Base-by-base conservation (phyloP, 1,140 invertebrate species). In the Lepidurus couesii region DNA sequence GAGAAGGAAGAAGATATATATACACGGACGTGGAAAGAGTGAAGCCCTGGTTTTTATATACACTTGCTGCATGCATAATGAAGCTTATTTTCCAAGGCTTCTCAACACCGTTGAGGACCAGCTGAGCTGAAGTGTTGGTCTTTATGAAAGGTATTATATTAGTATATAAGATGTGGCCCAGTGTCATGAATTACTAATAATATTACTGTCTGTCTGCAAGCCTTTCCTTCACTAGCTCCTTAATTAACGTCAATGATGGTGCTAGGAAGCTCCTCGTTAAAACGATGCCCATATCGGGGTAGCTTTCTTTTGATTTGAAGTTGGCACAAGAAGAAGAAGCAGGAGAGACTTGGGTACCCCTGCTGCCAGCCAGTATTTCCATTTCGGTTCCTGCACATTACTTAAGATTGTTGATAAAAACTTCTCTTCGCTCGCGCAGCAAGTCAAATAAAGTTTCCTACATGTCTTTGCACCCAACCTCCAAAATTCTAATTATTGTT, bases 71-170 rank as follows among this genome's bases (percentile, higher is more conserved):
- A 65, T 65, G 53, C 53, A 65, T 65, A 65, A 65, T 65, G 16
- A 65, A 65, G 53, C 53, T 65, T 65, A 7, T 65, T 13, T 65
- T n/a, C 53, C 53, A 65, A 13, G 13, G 53, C 16, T 21, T 65
- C 13, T 34, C 34, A 34, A 2, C 16, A 21, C 53, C 53, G 53
- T 65, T 65, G 53, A 7, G 21, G 21, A 13, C 53, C 21, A 9
- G 16, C 7, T 11, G 53, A 16, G 53, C 13, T 65, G 16, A 65
- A 65, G 21, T 21, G 53, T 65, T 65, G 13, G 53, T 7, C 21
- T 65, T 65, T 65, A 65, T 65, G 53, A 65, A 65, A 65, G 13
- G 21, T 65, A 65, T 65, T 65, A 65, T 65, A 65, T 65, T n/a
- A 34, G 4, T 34, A n/a, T 65, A 65, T 65, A 65, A 21, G 16